A percentile compares a stretch with the other conserved stretches of the same genome.
phyloP scores from a whole-genome alignment of 2,113 vertebrate species.

The Monarcha castaneiventris region DNA sequence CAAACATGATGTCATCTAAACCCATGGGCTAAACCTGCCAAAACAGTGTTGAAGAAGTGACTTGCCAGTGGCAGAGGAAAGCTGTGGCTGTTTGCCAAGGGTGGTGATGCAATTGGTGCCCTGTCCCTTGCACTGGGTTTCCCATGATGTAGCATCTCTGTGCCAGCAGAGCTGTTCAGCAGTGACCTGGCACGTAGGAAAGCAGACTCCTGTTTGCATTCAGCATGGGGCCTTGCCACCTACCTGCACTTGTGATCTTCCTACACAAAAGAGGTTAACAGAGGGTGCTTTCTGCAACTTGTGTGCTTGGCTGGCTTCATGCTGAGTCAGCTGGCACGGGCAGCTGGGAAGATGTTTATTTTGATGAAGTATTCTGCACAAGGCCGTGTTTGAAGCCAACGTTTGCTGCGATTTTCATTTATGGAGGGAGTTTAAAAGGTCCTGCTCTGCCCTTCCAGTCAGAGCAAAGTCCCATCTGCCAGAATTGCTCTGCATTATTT shows the following conservation, averaged over 20 bases:
- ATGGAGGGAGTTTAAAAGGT: constrained; percentile 4
- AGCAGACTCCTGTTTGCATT: not conserved
- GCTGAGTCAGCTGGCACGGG: constrained; percentile 66
- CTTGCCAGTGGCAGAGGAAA: not conserved
- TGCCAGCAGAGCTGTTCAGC: not conserved
- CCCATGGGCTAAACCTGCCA: not conserved
- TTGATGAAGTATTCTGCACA: constrained; percentile 26
- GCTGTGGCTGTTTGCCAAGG: not conserved
- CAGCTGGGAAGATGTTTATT: constrained; percentile 6
- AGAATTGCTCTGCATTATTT: not conserved
- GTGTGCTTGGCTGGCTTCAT: not conserved
- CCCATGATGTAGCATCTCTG: rapidly evolving
- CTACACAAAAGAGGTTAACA: not conserved
- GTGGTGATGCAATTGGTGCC: not conserved
- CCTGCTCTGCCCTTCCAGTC: not conserved
- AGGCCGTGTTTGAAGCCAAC: not conserved
- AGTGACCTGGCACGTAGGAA: not conserved
- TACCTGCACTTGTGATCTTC: not conserved
- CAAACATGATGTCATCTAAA: not conserved
- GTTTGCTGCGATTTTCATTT: not conserved
- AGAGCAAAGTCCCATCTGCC: not conserved
- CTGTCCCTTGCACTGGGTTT: not conserved
- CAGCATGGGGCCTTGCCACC: not conserved
- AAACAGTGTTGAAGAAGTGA: not conserved
- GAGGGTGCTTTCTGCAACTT: not conserved